These are phyloP conservation scores for Camelus bactrianus DNA, from an alignment of 2,113 vertebrate genomes.

Conservation along the genomic window DNA sequence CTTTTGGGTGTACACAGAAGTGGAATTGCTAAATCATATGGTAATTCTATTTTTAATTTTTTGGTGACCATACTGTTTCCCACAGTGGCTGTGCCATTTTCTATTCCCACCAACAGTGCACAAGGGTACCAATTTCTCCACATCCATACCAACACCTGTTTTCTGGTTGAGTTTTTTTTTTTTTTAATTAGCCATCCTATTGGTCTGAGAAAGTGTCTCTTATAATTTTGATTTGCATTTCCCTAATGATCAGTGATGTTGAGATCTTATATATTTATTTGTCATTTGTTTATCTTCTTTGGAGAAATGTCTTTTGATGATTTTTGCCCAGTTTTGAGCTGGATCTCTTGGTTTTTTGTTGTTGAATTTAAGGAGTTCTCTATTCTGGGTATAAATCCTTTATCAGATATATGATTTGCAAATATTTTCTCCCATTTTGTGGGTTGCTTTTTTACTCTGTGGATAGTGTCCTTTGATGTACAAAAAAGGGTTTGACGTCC, in stretches of 20 bases:
- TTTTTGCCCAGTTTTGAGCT: not conserved
- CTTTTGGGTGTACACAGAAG: not conserved
- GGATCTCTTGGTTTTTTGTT: not conserved
- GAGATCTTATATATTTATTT: not conserved
- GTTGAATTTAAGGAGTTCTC: not conserved
- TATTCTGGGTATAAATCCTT: not conserved
- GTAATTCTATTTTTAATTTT: not conserved
- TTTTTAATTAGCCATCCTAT: not conserved
- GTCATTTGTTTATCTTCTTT: not conserved
- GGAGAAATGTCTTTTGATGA: not conserved
- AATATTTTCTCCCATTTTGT: not conserved
- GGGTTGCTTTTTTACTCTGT: not conserved
- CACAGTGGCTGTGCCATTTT: not conserved
- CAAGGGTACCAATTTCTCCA: not conserved
- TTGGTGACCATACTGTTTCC: not conserved
- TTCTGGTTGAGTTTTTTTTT: not conserved
- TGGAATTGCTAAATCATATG: not conserved
- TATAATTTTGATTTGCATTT: not conserved
- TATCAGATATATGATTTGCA: not conserved
- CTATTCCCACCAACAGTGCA: not conserved
- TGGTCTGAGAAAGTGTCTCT: not conserved
- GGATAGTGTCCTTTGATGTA: not conserved
- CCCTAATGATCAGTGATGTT: not conserved
- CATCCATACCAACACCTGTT: not conserved
- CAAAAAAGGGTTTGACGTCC: not conserved